phyloP scores from a whole-genome alignment of 1,140 invertebrate species.

The Drosophila elegans region DNA sequence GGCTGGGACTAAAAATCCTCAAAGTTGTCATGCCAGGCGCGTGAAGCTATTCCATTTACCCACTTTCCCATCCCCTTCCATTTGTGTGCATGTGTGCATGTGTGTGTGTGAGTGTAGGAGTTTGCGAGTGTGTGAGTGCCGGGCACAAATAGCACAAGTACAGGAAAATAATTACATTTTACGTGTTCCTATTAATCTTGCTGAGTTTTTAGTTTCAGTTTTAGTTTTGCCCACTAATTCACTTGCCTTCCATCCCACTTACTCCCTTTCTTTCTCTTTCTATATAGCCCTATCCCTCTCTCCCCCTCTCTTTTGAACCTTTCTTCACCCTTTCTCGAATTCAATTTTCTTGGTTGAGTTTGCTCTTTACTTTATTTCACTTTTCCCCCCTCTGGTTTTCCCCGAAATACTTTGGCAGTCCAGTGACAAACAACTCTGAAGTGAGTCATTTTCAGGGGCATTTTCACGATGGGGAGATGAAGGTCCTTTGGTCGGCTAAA shows the following conservation, averaged over 20 bases:
- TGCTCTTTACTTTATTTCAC: constrained; percentile 49
- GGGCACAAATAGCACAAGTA: constrained; percentile 78
- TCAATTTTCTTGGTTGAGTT: constrained; percentile 76
- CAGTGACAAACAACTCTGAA: constrained; percentile 52
- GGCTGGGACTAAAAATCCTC: constrained; percentile 65
- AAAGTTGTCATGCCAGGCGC: constrained; percentile 75
- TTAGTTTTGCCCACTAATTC: constrained; percentile 80
- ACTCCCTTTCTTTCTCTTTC: neutral
- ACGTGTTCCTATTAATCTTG: constrained; percentile 83
- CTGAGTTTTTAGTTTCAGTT: constrained; percentile 80
- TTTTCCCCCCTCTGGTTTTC: constrained; percentile 4
- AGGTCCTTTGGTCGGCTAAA: neutral
- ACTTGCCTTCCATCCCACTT: constrained; percentile 44
- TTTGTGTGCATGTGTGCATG: constrained; percentile 8
- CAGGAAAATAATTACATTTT: constrained; percentile 83
- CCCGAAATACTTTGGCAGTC: constrained; percentile 44
- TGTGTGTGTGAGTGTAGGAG: constrained; percentile 6
- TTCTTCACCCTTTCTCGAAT: constrained; percentile 49
- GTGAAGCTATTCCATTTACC: constrained; percentile 37
- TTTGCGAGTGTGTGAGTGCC: constrained; percentile 12
- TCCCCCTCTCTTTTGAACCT: neutral
- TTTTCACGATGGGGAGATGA: neutral
- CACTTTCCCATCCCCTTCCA: neutral
- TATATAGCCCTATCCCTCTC: neutral
- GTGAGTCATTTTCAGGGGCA: constrained; percentile 19